Percentiles rank a stretch among this genome's conserved stretches.
These are phyloP conservation scores for Reticulitermes speratus DNA, from an alignment of 1,140 invertebrate species.

Conservation along the genomic window DNA sequence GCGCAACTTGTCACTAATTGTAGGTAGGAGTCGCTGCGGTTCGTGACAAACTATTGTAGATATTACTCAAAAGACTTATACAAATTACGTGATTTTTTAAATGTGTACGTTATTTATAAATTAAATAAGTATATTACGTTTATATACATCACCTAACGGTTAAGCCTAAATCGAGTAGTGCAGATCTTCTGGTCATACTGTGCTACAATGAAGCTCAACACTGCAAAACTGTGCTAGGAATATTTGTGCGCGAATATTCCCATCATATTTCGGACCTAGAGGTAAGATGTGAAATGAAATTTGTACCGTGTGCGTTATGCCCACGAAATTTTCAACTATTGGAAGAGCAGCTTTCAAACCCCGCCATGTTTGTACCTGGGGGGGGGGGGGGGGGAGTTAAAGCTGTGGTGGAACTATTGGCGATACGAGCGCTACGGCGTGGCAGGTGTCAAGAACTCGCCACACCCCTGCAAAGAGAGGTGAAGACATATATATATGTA, in stretches of 20 bases:
- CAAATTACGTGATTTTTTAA: not conserved
- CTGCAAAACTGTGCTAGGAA: not conserved
- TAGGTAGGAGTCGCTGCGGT: not conserved
- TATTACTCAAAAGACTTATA: not conserved
- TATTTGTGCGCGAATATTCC: not conserved
- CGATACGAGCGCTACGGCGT: not conserved
- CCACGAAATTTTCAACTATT: not conserved
- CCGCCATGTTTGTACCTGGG: not conserved
- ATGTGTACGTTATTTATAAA: not conserved
- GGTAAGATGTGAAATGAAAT: not conserved
- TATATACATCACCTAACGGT: not conserved
- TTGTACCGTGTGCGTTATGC: no score
- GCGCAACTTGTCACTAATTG: not conserved
- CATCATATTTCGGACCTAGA: not conserved
- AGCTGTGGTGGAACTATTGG: not conserved
- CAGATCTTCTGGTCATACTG: not conserved
- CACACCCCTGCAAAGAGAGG: not conserved
- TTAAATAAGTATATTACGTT: not conserved
- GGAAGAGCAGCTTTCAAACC: not conserved
- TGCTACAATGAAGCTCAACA: not conserved
- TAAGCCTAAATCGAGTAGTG: not conserved
- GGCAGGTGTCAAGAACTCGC: conserved; percentile 16
- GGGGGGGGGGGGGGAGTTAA: no score
- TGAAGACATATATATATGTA: not conserved
- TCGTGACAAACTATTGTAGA: not conserved